A percentile compares a stretch with the other conserved stretches of the same genome.
phyloP scores from a whole-genome alignment of 2,888 invertebrate species.

The Euphydryas editha region DNA sequence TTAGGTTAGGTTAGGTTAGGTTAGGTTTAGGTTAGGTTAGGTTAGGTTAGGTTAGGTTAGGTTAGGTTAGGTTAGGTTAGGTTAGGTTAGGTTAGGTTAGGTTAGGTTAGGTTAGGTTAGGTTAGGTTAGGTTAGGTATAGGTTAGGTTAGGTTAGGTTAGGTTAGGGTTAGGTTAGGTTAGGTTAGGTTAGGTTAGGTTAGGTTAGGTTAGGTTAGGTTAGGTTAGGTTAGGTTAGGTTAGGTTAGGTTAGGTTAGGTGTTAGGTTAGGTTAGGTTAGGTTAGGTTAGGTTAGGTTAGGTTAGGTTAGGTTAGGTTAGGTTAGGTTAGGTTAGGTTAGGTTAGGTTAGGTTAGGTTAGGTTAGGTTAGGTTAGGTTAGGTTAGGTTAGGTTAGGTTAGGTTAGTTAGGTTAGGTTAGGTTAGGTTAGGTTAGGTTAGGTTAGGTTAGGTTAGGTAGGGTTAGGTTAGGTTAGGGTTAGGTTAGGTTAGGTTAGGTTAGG shows the following conservation, averaged over 20 bases:
- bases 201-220: slow-evolving; percentile 41
- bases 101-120: slow-evolving; percentile 6
- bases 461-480: too few species aligned
- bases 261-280: too few species aligned
- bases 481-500: slow-evolving; percentile 1
- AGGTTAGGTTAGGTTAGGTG: slow-evolving; percentile 38
- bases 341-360: slow-evolving; percentile 38
- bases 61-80: slow-evolving; percentile 3
- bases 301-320: slow-evolving; percentile 40
- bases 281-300: slow-evolving; percentile 36
- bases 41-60: slow-evolving; percentile 7
- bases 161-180: slow-evolving; percentile 1
- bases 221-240: slow-evolving; percentile 42
- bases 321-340: slow-evolving; percentile 39
- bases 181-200: slow-evolving; percentile 36
- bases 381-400: slow-evolving; percentile 34
- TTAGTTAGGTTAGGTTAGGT: slow-evolving; percentile 7
- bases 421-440: slow-evolving; percentile 6
- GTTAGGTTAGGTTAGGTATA: slow-evolving; percentile 3
- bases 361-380: slow-evolving; percentile 42
- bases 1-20: slow-evolving; percentile 5
- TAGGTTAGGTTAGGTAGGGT: slow-evolving; percentile 6
- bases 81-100: slow-evolving; percentile 3
- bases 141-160: too few species aligned
- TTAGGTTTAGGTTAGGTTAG: too few species aligned